These are phyloP conservation scores for Climacteris rufus DNA, from an alignment of 2,113 vertebrate species.

Conservation along the genomic window DNA sequence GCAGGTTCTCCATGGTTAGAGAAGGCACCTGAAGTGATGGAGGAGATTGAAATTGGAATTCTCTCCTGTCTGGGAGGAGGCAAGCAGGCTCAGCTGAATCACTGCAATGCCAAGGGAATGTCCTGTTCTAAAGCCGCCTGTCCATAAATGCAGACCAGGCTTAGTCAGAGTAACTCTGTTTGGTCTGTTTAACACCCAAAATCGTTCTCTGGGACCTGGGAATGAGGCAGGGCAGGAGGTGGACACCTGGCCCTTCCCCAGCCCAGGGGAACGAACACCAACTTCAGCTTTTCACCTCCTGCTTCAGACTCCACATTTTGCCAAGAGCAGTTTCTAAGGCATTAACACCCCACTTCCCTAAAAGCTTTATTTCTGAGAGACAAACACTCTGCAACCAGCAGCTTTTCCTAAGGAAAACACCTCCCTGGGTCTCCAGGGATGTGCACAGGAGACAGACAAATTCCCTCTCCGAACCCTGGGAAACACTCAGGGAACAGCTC, in stretches of 20 bases:
- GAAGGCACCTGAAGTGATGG: background rate
- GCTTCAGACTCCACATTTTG: background rate
- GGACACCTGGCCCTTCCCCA: background rate
- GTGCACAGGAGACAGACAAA: background rate
- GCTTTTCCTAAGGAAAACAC: background rate
- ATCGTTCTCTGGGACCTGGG: background rate
- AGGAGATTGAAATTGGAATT: background rate
- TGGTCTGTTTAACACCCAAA: background rate
- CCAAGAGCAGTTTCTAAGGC: background rate
- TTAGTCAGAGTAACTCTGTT: background rate
- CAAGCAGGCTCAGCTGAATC: background rate
- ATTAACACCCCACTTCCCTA: rapidly evolving
- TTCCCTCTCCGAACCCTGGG: background rate
- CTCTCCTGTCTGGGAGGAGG: rapidly evolving
- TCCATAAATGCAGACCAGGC: rapidly evolving
- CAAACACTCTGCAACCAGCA: background rate
- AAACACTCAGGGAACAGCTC: background rate
- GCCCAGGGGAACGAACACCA: background rate
- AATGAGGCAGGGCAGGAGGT: background rate
- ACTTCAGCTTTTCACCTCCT: background rate
- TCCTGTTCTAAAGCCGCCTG: background rate
- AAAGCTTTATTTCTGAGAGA: background rate
- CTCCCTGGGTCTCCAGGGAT: background rate
- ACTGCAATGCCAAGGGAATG: background rate
- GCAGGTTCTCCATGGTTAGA: too few relatives aligned